Evolutionary conservation across 2,113 vertebrate genomes (phyloP), one percentile per base, ranked within the genome.

Genomic region (Aleadryas rufinucha): DNA sequence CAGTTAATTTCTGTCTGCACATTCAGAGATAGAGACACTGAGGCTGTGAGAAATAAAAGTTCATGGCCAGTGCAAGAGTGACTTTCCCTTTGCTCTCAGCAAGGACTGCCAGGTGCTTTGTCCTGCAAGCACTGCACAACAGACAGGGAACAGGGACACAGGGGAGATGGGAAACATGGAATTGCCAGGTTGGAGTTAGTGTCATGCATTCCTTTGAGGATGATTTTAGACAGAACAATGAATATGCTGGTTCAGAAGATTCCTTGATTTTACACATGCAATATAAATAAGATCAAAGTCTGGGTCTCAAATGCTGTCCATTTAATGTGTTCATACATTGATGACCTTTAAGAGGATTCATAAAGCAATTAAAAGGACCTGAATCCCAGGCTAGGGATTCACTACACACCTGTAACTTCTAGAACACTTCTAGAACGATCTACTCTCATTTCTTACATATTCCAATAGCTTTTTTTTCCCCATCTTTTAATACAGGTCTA

Each of bases 401-500:
- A 39, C 26, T 44, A 2, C 37, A 50, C 19, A 35, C 16, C 84
- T 72, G 24, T 16, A 64, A 47, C 37, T 88, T 39, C 53, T 23
- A 0, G 23, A 65, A 30, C 49, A 11, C 37, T 54, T 41, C 54
- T 19, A 30, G n/a, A 66, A 74, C 15, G 10, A 80, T 37, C 39
- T n/a, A 0, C 23, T 78, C 1, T 37, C 52, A 17, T 54, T 52
- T 52, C 59, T 52, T 56, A 9, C 9, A 8, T 24, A 7, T 64
- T 64, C n/a, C 68, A 69, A 60, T 2, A 39, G 31, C 14, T 2
- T 16, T 70, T 65, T 23, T 22, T 61, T 21, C 31, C 41, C 31
- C 41, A 24, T 89, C 41, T 97, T 54, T 93, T 33, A 56, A 64
- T 90, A 14, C 93, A 99, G 99, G 99, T 74, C 97, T 99, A 84